phyloP scores from a whole-genome alignment of 2,888 invertebrate genomes.

The Campopleginae sp. region DNA sequence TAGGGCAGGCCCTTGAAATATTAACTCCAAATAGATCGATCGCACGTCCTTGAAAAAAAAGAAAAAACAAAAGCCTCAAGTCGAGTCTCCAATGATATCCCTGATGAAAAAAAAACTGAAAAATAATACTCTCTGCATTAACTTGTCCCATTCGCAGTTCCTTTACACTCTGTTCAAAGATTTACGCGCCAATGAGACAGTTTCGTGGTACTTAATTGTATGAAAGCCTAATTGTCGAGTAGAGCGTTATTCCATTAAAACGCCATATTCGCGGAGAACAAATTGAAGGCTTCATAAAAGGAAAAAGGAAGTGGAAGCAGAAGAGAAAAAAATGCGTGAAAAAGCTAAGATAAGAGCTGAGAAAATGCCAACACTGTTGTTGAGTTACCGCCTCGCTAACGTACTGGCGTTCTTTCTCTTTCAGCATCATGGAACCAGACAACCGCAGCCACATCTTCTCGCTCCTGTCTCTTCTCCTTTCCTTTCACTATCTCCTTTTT shows the following conservation, averaged over 20 bases:
- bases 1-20: background rate
- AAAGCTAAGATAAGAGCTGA: slow-evolving; percentile 20
- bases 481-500: slow-evolving; percentile 79
- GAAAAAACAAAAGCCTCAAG: background rate
- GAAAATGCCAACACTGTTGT: slow-evolving; percentile 53
- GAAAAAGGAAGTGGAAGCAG: background rate
- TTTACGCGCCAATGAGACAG: background rate
- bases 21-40: background rate
- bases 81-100: background rate
- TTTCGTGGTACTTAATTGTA: slow-evolving; percentile 2
- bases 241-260: background rate
- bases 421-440: slow-evolving; percentile 21
- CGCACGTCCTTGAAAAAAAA: background rate
- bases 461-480: slow-evolving; percentile 62
- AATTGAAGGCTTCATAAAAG: background rate
- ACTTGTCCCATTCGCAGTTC: background rate
- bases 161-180: background rate
- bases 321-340: background rate
- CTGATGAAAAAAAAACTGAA: background rate
- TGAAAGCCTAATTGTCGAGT: background rate
- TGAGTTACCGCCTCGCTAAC: slow-evolving; percentile 41
- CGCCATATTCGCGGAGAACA: background rate
- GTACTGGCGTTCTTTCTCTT: slow-evolving; percentile 32
- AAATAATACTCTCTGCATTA: background rate
- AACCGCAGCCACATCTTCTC: slow-evolving; percentile 29